A percentile compares a stretch with the other conserved stretches of the same genome.
Conservation (phyloP, 2,113 vertebrate genomes). For the Hyperopisus bebe region DNA sequence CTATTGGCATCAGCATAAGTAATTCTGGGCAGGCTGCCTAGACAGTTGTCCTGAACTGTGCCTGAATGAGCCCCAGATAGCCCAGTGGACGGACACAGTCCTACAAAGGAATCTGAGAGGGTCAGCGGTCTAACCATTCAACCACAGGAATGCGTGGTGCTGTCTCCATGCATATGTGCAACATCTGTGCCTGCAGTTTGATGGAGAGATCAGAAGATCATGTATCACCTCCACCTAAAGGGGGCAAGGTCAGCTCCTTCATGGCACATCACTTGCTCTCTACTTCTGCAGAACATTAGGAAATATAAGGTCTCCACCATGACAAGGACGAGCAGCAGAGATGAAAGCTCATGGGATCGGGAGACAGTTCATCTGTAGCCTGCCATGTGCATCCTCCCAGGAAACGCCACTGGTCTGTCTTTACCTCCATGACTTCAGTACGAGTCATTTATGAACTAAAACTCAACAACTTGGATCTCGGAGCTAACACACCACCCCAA, state of each 20-base stretch:
- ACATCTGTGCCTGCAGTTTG: background rate
- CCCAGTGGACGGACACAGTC: background rate
- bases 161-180: background rate
- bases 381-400: conserved; percentile 21
- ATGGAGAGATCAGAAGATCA: background rate
- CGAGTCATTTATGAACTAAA: background rate
- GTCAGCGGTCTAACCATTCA: background rate
- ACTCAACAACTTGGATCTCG: background rate
- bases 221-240: background rate
- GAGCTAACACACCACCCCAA: background rate
- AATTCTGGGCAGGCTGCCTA: background rate
- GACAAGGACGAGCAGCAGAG: background rate
- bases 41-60: background rate
- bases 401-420: conserved; percentile 22
- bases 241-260: background rate
- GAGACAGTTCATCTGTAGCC: background rate
- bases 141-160: background rate
- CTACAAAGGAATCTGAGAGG: background rate
- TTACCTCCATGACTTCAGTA: background rate
- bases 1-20: background rate
- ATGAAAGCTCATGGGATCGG: background rate
- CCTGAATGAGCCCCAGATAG: background rate
- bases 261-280: background rate
- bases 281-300: background rate
- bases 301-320: background rate